phyloP scores from a whole-genome alignment of 2,113 vertebrate genomes.

The Colinus virginianus region DNA sequence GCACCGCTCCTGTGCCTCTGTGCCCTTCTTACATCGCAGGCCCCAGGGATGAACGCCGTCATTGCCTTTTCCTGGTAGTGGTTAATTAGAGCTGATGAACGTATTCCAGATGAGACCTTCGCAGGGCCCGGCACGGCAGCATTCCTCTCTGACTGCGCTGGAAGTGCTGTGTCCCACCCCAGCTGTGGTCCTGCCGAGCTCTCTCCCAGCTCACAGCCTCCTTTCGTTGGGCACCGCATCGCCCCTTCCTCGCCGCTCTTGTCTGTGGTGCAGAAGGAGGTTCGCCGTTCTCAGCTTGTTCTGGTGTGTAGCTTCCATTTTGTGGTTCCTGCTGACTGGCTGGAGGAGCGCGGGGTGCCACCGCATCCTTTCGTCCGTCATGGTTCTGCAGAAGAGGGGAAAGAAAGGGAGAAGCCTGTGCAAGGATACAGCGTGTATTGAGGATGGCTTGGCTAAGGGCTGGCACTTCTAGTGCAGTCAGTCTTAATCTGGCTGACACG shows the following conservation, averaged over 20 bases:
- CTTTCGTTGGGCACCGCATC: accelerated
- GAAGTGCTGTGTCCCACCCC: background rate
- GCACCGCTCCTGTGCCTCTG: too few relatives aligned
- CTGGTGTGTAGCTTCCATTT: background rate
- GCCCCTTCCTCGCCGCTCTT: background rate
- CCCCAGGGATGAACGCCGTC: too few relatives aligned
- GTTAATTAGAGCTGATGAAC: accelerated
- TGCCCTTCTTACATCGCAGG: too few relatives aligned
- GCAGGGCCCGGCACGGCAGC: background rate
- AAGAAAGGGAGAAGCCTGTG: background rate
- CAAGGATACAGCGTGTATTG: too few relatives aligned
- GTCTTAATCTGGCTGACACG: background rate
- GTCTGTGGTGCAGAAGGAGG: background rate
- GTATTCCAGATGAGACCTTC: background rate
- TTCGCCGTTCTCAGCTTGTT: background rate
- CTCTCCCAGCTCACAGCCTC: too few relatives aligned
- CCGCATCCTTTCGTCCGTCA: too few relatives aligned
- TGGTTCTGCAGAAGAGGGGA: background rate
- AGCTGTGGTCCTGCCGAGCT: background rate
- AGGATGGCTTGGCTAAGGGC: background rate
- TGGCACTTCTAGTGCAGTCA: accelerated
- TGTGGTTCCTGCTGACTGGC: background rate
- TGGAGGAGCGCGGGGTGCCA: background rate
- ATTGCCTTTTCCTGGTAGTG: too few relatives aligned
- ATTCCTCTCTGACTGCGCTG: accelerated